Base-by-base conservation (phyloP, 1,140 invertebrate species). In the Conus betulinus region DNA sequence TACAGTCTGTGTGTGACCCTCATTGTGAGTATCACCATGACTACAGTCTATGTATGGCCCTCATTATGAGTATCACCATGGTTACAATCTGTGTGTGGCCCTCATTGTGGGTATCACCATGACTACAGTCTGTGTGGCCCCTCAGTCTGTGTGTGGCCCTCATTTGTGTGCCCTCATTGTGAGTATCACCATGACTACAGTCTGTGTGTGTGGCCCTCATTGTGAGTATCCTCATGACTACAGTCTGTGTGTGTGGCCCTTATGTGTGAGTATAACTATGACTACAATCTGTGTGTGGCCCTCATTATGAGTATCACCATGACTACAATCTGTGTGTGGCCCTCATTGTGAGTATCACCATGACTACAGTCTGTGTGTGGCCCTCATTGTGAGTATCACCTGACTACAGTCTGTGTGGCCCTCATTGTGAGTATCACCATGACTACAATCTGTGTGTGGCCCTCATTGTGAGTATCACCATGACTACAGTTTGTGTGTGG, bases 171-270 rank as follows among this genome's bases (percentile, higher is more conserved):
- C n/a, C n/a, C 67, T 74, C 67, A 25, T 74, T 74, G 67, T 74
- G n/a, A 74, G 67, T 74, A 74, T 74, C 67, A 20, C 7, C n/a
- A 25, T 74, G 67, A 25, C 67, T 7, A 20, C 23, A 7, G 39
- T 39, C 39, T 39, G 39, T 39, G 39, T 39, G 39, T 39, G 39
- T 39, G 39, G 39, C 39, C 39, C 39, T 39, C 39, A 23, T 74
- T 74, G 67, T 15, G n/a, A 74, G 13, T 23, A n/a, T 11, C 11
- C 0, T 3, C 8, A 15, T 60, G 57, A 85, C 15, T 91, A 90
- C 78, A 92, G 92, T 23, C 88, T 90, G 23, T 90, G 91, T 90
- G 91, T 55, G 89, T 91, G 23, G 92, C 92, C n/a, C 85, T 93
- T 63, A 67, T 91, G n/a, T 67, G 93, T 93, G 87, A 90, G 91